Conservation (phyloP, 2,113 vertebrate species). For the Rhadina sibilatrix region DNA sequence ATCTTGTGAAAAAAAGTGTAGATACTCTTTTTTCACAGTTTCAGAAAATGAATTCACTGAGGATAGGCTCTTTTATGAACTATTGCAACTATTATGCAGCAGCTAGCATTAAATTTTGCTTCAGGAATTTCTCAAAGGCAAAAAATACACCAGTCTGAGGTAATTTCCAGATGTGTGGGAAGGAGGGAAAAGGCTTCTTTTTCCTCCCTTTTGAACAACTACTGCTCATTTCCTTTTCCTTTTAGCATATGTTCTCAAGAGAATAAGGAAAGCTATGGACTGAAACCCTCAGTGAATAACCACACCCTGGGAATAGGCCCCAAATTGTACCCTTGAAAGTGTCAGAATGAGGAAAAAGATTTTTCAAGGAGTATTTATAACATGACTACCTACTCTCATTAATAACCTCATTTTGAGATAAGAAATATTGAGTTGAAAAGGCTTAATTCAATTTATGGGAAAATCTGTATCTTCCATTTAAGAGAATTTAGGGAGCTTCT, state of each 20-base stretch:
- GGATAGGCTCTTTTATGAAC: not conserved
- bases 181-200: not conserved
- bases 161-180: not conserved
- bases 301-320: not conserved
- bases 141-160: not conserved
- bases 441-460: not conserved
- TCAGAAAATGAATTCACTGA: not conserved
- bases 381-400: not conserved
- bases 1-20: not conserved
- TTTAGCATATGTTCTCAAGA: not conserved
- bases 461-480: not conserved
- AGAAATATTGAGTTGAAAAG: not conserved
- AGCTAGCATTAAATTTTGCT: not conserved
- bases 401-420: not conserved
- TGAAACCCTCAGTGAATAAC: not conserved
- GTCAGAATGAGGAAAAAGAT: not conserved
- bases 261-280: not conserved
- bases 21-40: not conserved
- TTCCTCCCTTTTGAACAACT: not conserved
- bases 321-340: not conserved
- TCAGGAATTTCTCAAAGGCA: not conserved
- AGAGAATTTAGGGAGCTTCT: not conserved
- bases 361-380: not conserved
- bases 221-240: conserved; percentile 15
- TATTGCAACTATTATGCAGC: not conserved